Evolutionary conservation across 2,888 invertebrate species (phyloP), one percentile per base, ranked within the genome.

Genomic region (Anarsia innoxiella): DNA sequence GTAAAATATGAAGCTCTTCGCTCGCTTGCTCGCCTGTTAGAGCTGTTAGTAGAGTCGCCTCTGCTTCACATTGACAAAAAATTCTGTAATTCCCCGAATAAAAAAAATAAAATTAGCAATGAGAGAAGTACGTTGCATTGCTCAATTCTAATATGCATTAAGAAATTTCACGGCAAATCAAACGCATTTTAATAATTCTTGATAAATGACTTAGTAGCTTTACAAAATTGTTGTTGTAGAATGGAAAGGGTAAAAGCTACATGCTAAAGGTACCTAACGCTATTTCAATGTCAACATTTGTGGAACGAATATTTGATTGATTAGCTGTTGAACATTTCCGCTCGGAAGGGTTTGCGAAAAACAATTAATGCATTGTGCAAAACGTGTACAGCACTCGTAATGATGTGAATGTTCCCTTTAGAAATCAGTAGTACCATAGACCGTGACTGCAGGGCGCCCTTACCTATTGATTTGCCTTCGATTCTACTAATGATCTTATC

Each of bases 401-500:
- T 60, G 52, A 57, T 57, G 52, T 47, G 56, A 52, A 43, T 46
- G 53, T 50, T 48, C 60, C 57, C 58, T 49, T 53, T 41, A 46
- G 49, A 51, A 66, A 66, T 59, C 57, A 55, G 60, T 60, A 70
- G 66, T 66, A 59, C 40, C 50, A 49, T 37, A 29, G 49, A 46
- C 42, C 41, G 40, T 48, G 44, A 52, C 74, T 51, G 54, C 68
- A 54, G 75, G 77, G 71, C 56, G 55, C 61, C 65, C 53, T 56
- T 40, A 14, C 12, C 34, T 58, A 60, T 63, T 52, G 59, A 72
- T 67, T 68, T 51, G 56, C 52, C 48, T 69, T 73, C 59, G 56
- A 71, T 63, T 60, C 48, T n/a, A n/a, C 58, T 82, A 82, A 83
- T 82, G 83, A 80, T 79, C 62, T 75, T 76, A 76, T 75, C 70